Evolutionary conservation across 2,888 invertebrate genomes (phyloP).

Genomic region (Zhuqinia jingwanae): DNA sequence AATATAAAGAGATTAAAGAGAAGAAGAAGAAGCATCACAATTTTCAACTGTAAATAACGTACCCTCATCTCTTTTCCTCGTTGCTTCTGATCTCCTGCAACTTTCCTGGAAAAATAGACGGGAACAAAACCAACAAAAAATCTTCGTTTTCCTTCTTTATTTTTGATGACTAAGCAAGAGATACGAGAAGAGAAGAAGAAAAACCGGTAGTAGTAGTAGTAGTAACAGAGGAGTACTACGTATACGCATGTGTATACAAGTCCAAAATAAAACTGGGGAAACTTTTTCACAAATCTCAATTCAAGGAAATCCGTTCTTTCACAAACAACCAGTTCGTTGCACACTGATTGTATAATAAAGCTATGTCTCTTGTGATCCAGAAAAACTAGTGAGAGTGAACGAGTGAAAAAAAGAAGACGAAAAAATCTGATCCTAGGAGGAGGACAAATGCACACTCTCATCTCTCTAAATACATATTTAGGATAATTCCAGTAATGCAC

Average conservation of each 20-base stretch:
- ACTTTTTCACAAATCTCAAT: conserved; percentile 64
- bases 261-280: neutral
- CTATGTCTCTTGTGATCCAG: conserved; percentile 52
- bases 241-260: neutral
- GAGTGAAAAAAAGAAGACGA: too few relatives aligned
- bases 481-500: conserved; percentile 41
- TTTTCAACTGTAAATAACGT: conserved; percentile 5
- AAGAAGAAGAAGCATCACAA: neutral
- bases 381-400: conserved; percentile 31
- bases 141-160: conserved; percentile 12
- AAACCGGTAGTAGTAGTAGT: neutral
- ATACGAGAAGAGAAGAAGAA: neutral
- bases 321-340: conserved; percentile 69
- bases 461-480: conserved; percentile 6
- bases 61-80: neutral
- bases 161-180: conserved; percentile 48
- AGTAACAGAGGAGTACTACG: neutral
- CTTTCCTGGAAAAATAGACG: neutral
- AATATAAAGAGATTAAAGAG: too few relatives aligned
- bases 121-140: conserved; percentile 16
- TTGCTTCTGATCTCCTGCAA: neutral
- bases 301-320: conserved; percentile 63
- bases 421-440: too few relatives aligned
- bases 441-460: too few relatives aligned
- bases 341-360: conserved; percentile 70